Conservation (phyloP, 2,113 vertebrate species). For the Hemiprocne comata region DNA sequence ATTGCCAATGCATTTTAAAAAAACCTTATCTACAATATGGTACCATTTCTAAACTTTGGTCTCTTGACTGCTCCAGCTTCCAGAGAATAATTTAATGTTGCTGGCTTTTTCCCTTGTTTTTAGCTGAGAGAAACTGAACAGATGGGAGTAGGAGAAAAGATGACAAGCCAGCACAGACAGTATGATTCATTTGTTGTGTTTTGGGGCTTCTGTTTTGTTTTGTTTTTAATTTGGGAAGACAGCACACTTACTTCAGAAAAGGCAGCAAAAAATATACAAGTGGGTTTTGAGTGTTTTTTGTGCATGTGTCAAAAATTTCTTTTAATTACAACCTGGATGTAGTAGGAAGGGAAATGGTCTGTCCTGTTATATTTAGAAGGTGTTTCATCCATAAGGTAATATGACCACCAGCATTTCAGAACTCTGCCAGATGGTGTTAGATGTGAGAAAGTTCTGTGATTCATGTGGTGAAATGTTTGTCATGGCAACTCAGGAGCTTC, state of each 20-base stretch:
- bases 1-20: neutral
- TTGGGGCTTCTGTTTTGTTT: neutral
- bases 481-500: slow-evolving; percentile 23
- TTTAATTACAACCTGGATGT: neutral
- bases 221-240: neutral
- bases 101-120: slow-evolving; percentile 23
- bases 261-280: neutral
- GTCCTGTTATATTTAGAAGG: neutral
- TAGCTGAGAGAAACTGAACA: slow-evolving; percentile 54
- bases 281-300: neutral
- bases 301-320: neutral
- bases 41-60: neutral
- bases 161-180: neutral
- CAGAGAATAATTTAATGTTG: neutral
- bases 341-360: neutral
- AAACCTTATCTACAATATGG: fast-evolving
- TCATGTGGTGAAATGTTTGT: slow-evolving; percentile 20
- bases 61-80: neutral
- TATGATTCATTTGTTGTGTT: slow-evolving; percentile 1
- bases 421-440: slow-evolving; percentile 22
- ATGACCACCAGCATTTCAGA: neutral
- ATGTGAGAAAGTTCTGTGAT: slow-evolving; percentile 26
- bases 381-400: neutral
- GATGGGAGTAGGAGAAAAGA: slow-evolving; percentile 64
- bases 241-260: neutral